Evolutionary conservation across 2,113 vertebrate genomes (phyloP), one percentile per base, ranked within the genome.

Genomic region (Nycticorax nycticorax): DNA sequence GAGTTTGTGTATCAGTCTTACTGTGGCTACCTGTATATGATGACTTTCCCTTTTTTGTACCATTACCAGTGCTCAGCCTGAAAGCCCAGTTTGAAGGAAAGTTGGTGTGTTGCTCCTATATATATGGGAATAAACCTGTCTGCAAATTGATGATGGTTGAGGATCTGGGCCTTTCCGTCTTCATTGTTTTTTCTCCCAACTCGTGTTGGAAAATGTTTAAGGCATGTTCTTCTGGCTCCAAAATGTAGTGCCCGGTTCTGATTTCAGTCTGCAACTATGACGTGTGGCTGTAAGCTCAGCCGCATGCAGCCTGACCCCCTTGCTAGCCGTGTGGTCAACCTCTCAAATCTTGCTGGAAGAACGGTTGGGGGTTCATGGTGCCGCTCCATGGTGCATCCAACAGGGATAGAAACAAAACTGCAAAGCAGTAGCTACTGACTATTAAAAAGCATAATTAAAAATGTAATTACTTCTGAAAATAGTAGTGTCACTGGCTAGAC

Each of bases 391-490:
- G 67, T 90, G 82, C 66, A 32, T 82, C 81, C 67, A 71, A 35
- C 69, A 85, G 91, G 73, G 86, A 87, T 57, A 76, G 86, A 91
- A 88, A 79, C 53, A 89, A 64, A 91, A 66, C 41, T 88, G 86
- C 80, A 73, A 85, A 93, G 86, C 89, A 63, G 53, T 76, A 85
- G 74, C 91, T 95, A 64, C 87, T 9, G 8, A 84, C 77, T 91
- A 80, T 88, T 89, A 89, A 80, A 85, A 89, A 93, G 75, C 35
- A 1, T 90, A 85, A 87, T 91, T 93, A 95, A 96, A 88, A 85
- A 27, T 62, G 39, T 93, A 89, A 91, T 96, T 95, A 94, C 91
- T 79, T 88, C 81, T 95, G 87, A 76, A 97, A 79, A 85, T 28
- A 69, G 55, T 68, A 59, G 71, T 93, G 84, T 89, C 87, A 85